Evolutionary conservation across 2,797 vertebrate species (phyloP), one percentile per base, ranked within the genome.

Genomic region (Leuciscus waleckii): DNA sequence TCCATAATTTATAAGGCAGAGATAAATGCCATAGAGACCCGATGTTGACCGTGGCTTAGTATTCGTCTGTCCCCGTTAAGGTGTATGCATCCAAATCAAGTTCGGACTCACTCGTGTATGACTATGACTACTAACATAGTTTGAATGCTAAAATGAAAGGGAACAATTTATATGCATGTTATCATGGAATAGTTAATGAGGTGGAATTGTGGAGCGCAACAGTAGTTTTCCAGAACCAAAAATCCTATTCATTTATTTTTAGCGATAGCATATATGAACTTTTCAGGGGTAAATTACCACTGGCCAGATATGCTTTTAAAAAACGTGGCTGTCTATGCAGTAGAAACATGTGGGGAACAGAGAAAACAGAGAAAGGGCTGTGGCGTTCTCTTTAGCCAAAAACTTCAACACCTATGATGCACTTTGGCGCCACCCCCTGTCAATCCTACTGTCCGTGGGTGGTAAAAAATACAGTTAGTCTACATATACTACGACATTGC

Each of bases 1-100:
- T 89, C 17, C 71, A 86, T 89, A 83, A 90, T 89, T 87, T 79
- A 87, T 90, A 58, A 79, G 61, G 63, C 80, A 79, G 26, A 82
- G 70, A 73, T 37, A 75, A 86, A 87, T 75, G 82, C 67, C 46
- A 56, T 23, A 6, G n/a, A 71, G 68, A 78, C 67, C 26, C 70
- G 37, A 7, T 82, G 87, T 84, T 56, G 78, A 85, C 85, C 39
- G 56, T 58, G 84, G 81, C 68, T 83, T 26, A 65, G 79, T 78
- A 56, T 68, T 74, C 41, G 17, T 63, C 61, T 77, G 73, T 49
- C 41, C 56, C 37, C 49, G 65, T 81, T 85, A 81, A 81, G 85
- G 70, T 82, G n/a, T 80, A 71, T 73, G 39, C 77, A 81, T 61
- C 46, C 46, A 70, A 41, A 51, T 14, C 74, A 43, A 26, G n/a